phyloP scores from a whole-genome alignment of 2,113 vertebrate genomes.

The Herpetotheres cachinnans region DNA sequence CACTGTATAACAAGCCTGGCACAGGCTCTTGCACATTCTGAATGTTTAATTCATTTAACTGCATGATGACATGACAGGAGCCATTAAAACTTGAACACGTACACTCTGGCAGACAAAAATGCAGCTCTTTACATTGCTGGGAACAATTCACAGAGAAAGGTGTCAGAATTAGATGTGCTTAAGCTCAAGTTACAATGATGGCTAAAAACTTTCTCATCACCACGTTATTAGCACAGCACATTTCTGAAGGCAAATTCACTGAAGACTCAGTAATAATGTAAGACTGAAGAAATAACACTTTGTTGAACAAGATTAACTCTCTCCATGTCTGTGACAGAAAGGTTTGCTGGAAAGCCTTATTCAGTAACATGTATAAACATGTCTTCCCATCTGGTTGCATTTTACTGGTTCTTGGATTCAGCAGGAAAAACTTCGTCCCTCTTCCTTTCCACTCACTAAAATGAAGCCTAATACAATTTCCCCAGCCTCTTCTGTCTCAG shows the following conservation, averaged over 20 bases:
- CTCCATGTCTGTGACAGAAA: neutral
- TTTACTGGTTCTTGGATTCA: neutral
- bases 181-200: neutral
- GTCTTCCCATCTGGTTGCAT: neutral
- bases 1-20: constrained; percentile 8
- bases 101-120: neutral
- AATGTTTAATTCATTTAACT: constrained; percentile 49
- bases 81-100: neutral
- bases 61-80: constrained; percentile 22
- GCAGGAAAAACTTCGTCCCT: neutral
- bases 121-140: neutral
- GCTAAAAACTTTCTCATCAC: neutral
- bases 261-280: neutral
- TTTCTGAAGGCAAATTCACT: neutral
- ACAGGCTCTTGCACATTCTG: neutral
- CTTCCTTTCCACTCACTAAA: neutral
- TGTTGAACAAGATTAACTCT: neutral
- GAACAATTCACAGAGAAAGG: neutral
- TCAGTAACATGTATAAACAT: neutral
- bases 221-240: neutral
- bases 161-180: neutral
- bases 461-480: neutral
- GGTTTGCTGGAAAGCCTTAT: neutral
- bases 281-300: neutral
- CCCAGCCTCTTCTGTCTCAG: neutral